Evolutionary conservation across 2,797 vertebrate species (phyloP).

Genomic region (Limnodromus scolopaceus): DNA sequence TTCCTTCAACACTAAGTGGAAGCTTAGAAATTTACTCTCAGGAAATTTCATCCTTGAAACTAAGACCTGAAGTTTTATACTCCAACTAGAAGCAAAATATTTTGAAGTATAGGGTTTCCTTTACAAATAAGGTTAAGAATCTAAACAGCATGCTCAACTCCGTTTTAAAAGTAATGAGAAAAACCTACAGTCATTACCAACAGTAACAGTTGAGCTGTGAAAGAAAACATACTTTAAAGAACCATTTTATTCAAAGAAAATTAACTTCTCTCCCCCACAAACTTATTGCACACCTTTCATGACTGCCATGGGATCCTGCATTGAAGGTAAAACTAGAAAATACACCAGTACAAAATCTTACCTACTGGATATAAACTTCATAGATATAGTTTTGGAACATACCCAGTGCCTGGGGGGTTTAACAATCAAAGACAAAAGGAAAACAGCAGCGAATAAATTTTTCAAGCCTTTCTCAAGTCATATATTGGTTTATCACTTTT

Average conservation of each 20-base stretch:
- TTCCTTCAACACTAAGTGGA: background rate
- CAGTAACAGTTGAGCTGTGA: background rate
- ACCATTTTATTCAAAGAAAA: constrained; percentile 22
- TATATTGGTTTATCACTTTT: background rate
- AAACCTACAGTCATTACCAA: background rate
- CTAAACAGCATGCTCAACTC: background rate
- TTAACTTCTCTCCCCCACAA: background rate
- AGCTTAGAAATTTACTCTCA: background rate
- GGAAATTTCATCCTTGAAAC: background rate
- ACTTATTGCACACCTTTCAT: constrained; percentile 26
- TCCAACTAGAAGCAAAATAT: background rate
- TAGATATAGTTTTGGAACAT: background rate
- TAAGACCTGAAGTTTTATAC: background rate
- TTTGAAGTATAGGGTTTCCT: background rate
- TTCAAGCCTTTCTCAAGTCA: background rate
- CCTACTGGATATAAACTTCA: background rate
- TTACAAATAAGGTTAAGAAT: background rate
- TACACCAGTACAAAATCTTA: background rate
- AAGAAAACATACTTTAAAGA: constrained; percentile 9
- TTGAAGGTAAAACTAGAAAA: constrained; percentile 13
- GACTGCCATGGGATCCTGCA: background rate
- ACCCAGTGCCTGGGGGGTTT: accelerated
- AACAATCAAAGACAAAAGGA: constrained; percentile 7
- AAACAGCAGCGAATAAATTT: background rate
- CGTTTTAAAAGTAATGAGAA: background rate